These are phyloP conservation scores for Ptiloglossa arizonensis DNA, from an alignment of 1,140 invertebrate species.

Conservation along the genomic window DNA sequence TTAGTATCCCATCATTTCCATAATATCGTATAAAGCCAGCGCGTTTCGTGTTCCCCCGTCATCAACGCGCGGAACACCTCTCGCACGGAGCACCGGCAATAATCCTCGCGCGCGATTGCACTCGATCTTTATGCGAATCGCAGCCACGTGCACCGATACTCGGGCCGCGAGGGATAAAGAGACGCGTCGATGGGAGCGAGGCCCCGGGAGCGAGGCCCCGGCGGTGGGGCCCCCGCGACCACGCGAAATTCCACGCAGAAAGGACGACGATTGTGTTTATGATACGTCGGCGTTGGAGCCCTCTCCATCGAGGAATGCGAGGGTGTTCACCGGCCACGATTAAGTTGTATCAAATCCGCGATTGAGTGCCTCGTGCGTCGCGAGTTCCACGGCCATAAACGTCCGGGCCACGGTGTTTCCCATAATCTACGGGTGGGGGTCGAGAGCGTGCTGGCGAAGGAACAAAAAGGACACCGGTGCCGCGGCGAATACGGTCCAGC, in stretches of 20 bases:
- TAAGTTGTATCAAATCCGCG: conserved; percentile 77
- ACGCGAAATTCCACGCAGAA: conserved; percentile 47
- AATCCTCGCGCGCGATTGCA: conserved; percentile 54
- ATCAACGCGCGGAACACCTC: conserved; percentile 68
- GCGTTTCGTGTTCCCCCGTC: conserved; percentile 32
- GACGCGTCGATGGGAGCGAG: neutral
- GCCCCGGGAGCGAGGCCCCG: too few relatives aligned
- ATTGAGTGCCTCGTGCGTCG: conserved; percentile 70
- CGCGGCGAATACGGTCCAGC: conserved; percentile 9
- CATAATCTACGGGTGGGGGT: conserved; percentile 70
- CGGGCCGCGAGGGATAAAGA: neutral
- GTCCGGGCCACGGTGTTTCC: conserved; percentile 68
- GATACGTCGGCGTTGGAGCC: conserved; percentile 29
- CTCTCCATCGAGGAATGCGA: conserved; percentile 53
- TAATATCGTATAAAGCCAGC: conserved; percentile 33
- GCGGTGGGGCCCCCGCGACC: neutral
- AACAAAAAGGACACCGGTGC: conserved; percentile 32
- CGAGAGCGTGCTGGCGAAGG: conserved; percentile 14
- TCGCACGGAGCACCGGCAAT: conserved; percentile 76
- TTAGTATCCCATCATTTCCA: conserved; percentile 36
- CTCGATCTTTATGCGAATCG: conserved; percentile 47
- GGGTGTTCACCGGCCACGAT: conserved; percentile 65
- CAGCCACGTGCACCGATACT: conserved; percentile 37
- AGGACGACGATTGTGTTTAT: conserved; percentile 54
- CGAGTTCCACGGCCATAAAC: conserved; percentile 72